phyloP scores from a whole-genome alignment of 1,140 invertebrate genomes.

The Drosophila sturtevanti region DNA sequence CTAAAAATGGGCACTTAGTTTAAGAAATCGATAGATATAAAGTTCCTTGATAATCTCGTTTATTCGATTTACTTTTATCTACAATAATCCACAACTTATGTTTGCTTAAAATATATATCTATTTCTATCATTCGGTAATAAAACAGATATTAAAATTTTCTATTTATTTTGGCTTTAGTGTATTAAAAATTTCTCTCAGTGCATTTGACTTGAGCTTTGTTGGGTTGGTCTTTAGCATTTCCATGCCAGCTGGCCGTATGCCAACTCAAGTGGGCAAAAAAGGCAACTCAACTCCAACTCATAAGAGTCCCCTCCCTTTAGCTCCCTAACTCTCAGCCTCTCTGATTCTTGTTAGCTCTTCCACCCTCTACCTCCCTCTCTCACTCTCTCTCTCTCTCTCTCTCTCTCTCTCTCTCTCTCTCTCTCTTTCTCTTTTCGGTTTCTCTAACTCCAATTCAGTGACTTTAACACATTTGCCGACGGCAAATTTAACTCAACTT shows the following conservation, averaged over 20 bases:
- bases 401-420: constrained; percentile 11
- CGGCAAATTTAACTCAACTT: constrained; percentile 4
- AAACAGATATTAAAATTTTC: too few species aligned
- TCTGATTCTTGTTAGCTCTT: not conserved
- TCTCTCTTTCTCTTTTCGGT: too few species aligned
- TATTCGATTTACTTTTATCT: too few species aligned
- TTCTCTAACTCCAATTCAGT: constrained; percentile 16
- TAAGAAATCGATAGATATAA: too few species aligned
- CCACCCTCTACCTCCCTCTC: not conserved
- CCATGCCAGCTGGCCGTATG: constrained; percentile 71
- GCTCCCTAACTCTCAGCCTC: not conserved
- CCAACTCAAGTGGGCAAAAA: constrained; percentile 68
- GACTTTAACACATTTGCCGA: constrained; percentile 3
- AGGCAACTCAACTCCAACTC: constrained; percentile 57
- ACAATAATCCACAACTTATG: too few species aligned
- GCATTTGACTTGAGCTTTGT: constrained; percentile 24
- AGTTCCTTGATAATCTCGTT: too few species aligned
- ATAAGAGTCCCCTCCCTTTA: constrained; percentile 10
- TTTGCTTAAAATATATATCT: too few species aligned
- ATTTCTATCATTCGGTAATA: too few species aligned
- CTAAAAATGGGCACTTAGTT: too few species aligned
- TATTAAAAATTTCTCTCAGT: constrained; percentile 19
- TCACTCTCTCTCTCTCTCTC: not conserved
- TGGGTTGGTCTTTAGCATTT: constrained; percentile 25
- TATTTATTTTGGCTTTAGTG: not conserved